Evolutionary conservation across 2,888 invertebrate species (phyloP), one percentile per base, ranked within the genome.

Genomic region (Dicyrtomina minuta): DNA sequence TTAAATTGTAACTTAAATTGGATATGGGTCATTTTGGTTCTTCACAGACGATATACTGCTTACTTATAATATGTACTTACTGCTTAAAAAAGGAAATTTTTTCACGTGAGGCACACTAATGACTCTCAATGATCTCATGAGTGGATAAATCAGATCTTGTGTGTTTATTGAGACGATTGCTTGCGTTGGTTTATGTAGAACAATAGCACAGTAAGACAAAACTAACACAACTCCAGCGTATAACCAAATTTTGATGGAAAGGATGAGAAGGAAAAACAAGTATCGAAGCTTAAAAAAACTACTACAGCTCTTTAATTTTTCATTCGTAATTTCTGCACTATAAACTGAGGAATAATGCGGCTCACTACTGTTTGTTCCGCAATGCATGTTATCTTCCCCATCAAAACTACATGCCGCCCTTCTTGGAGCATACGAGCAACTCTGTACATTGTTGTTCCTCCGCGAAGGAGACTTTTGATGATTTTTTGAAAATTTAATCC

Each of bases 71-170:
- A n/a, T n/a, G n/a, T 8, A 79, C 80, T 81, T 83, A 90, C 92
- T 88, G 79, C 89, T 88, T 71, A 90, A 79, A n/a, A 86, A 84
- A 64, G 92, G 91, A 83, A 90, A 91, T 66, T 85, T 82, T 72
- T 87, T 86, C 75, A 92, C 87, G 41, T 93, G 80, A n/a, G 93
- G 92, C 78, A 93, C 86, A 60, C 90, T 88, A 75, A 90, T 79
- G 78, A 87, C 87, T 68, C 93, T 85, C 79, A 92, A 83, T 33
- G 89, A 81, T 79, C 89, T 88, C 82, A 93, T 86, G 13, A 89
- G 89, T 12, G 92, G 92, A 83, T 93, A 91, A 77, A 93, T 90
- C 78, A 88, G 87, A 70, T 89, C 89, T 82, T 92, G 91, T 26
- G 91, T 84, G 82, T 90, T 88, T 80, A 90, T 86, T 75, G 89